phyloP scores from a whole-genome alignment of 2,113 vertebrate genomes.

The Capricornis sumatraensis region DNA sequence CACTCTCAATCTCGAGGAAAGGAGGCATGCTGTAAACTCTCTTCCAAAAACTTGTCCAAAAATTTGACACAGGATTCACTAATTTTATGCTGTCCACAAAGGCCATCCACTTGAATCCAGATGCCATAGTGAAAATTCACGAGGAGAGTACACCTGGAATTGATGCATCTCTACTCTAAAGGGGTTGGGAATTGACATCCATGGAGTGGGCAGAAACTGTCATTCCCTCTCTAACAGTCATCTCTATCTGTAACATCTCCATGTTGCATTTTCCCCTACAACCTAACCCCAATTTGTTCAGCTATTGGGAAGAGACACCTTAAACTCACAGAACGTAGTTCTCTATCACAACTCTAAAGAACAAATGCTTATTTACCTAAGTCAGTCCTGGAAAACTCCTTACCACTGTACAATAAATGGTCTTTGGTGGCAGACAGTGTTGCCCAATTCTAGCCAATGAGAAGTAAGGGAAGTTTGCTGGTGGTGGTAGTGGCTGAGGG shows the following conservation, averaged over 20 bases:
- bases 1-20: background rate
- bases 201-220: background rate
- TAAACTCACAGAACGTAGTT: background rate
- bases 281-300: background rate
- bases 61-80: background rate
- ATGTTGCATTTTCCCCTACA: background rate
- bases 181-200: background rate
- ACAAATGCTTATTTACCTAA: background rate
- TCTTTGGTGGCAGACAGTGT: background rate
- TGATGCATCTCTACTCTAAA: background rate
- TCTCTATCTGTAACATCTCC: background rate
- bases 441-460: background rate
- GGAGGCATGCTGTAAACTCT: background rate
- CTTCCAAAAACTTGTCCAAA: background rate
- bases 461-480: background rate
- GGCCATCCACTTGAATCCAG: background rate
- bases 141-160: background rate
- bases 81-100: background rate
- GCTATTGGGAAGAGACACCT: background rate
- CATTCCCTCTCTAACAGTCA: background rate
- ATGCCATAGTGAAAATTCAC: background rate
- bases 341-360: background rate
- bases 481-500: background rate
- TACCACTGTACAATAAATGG: background rate
- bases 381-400: background rate